These are phyloP conservation scores for Drosophila nigricruria DNA, from an alignment of 2,888 invertebrate species.

Conservation along the genomic window DNA sequence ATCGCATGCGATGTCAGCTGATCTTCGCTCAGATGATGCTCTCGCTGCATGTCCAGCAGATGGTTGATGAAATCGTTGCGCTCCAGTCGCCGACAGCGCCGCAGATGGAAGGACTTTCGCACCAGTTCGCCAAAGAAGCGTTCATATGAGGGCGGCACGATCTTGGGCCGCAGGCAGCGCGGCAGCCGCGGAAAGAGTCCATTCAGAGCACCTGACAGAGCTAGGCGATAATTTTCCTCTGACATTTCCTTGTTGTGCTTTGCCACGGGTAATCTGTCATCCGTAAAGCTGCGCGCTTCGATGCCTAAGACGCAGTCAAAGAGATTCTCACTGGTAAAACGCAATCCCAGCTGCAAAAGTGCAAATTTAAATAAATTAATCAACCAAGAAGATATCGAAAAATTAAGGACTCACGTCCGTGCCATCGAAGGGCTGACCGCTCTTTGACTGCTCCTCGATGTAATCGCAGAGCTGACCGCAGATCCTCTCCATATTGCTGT, in stretches of 20 bases:
- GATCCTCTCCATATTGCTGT: slow-evolving; percentile 85
- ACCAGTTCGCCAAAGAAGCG: slow-evolving; percentile 76
- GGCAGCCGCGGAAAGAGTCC: slow-evolving; percentile 79
- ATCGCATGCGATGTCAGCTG: slow-evolving; percentile 82
- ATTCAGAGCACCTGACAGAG: slow-evolving; percentile 70
- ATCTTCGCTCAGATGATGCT: slow-evolving; percentile 65
- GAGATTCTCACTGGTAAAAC: slow-evolving; percentile 85
- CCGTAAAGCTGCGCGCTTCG: slow-evolving; percentile 84
- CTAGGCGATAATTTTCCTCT: slow-evolving; percentile 72
- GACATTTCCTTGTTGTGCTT: slow-evolving; percentile 81
- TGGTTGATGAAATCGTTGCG: slow-evolving; percentile 83
- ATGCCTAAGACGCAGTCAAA: slow-evolving; percentile 85
- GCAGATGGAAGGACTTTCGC: slow-evolving; percentile 68
- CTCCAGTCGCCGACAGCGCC: slow-evolving; percentile 58
- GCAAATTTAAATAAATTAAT: not conserved
- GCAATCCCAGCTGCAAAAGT: slow-evolving; percentile 73
- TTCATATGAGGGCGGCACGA: slow-evolving; percentile 88
- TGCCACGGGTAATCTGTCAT: slow-evolving; percentile 76
- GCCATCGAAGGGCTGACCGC: slow-evolving; percentile 82
- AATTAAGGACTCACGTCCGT: slow-evolving; percentile 84
- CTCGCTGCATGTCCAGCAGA: slow-evolving; percentile 78
- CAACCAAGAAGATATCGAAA: not conserved
- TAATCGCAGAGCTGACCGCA: slow-evolving; percentile 84
- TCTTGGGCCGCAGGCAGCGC: slow-evolving; percentile 67
- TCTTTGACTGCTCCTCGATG: slow-evolving; percentile 72